Evolutionary conservation across 2,888 invertebrate genomes (phyloP).

Genomic region (Lasius fuliginosus): DNA sequence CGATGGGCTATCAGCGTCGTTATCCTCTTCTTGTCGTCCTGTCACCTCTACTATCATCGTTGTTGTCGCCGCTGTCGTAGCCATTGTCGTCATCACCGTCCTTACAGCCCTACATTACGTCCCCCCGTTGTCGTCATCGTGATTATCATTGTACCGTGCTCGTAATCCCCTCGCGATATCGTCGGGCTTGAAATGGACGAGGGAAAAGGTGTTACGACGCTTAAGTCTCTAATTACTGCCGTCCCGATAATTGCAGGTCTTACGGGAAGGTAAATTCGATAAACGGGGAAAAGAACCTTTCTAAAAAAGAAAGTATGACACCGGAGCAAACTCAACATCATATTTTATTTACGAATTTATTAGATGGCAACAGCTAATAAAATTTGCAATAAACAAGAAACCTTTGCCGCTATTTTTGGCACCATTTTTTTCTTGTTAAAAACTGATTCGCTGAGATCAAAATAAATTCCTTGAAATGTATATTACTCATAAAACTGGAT

Average conservation of each 20-base stretch:
- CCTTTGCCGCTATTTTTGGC: not conserved
- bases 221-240: conserved; percentile 47
- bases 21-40: conserved; percentile 52
- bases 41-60: conserved; percentile 52
- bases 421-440: not conserved
- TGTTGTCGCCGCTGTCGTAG: conserved; percentile 56
- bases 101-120: conserved; percentile 57
- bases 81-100: conserved; percentile 63
- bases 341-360: conserved; percentile 1
- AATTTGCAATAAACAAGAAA: not conserved
- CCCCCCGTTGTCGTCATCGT: conserved; percentile 43
- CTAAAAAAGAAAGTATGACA: not conserved
- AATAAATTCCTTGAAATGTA: not conserved
- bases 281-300: conserved; percentile 13
- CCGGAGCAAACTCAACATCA: not conserved
- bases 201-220: conserved; percentile 28
- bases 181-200: conserved; percentile 2
- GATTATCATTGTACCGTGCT: conserved; percentile 48
- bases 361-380: conserved; percentile 9
- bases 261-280: conserved; percentile 34
- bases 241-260: conserved; percentile 37
- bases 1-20: conserved; percentile 47
- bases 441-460: not conserved
- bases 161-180: conserved; percentile 32
- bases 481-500: not conserved